Conservation (phyloP, 2,888 invertebrate species). For the Bellardia bayeri region DNA sequence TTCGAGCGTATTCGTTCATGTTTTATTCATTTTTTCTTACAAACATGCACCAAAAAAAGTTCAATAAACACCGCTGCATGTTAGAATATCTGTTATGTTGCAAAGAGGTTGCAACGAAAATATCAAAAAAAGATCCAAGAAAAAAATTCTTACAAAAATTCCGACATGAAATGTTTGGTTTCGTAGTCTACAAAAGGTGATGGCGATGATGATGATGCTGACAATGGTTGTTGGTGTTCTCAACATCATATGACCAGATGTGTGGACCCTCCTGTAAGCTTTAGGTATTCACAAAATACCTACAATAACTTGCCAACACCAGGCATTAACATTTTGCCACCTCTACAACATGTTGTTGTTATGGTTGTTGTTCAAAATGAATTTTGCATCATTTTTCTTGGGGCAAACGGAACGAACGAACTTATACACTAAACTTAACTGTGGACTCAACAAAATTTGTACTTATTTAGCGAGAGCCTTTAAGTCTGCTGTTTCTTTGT, state of each 20-base stretch:
- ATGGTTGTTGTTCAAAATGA: constrained; percentile 54
- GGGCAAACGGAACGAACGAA: background rate
- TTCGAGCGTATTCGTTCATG: constrained; percentile 42
- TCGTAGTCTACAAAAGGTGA: constrained; percentile 63
- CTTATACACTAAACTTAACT: constrained; percentile 23
- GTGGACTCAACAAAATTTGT: constrained; percentile 12
- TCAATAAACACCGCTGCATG: constrained; percentile 72
- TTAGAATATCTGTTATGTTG: constrained; percentile 72
- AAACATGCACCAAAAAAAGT: constrained; percentile 60
- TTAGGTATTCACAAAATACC: constrained; percentile 60
- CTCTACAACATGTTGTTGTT: constrained; percentile 17
- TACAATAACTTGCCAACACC: constrained; percentile 57
- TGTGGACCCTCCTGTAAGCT: constrained; percentile 71
- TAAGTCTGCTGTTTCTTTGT: constrained; percentile 55
- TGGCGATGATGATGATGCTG: constrained; percentile 18
- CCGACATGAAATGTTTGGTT: constrained; percentile 71
- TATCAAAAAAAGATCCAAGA: background rate
- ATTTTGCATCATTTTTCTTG: constrained; percentile 71
- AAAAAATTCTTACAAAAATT: constrained; percentile 70
- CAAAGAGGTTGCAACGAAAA: constrained; percentile 54
- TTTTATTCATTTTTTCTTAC: constrained; percentile 35
- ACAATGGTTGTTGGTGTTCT: constrained; percentile 57
- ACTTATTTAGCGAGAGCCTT: constrained; percentile 59
- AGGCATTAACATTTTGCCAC: constrained; percentile 16
- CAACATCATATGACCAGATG: constrained; percentile 66